Conservation (phyloP, 1,140 invertebrate species). For the Hyles euphorbiae region DNA sequence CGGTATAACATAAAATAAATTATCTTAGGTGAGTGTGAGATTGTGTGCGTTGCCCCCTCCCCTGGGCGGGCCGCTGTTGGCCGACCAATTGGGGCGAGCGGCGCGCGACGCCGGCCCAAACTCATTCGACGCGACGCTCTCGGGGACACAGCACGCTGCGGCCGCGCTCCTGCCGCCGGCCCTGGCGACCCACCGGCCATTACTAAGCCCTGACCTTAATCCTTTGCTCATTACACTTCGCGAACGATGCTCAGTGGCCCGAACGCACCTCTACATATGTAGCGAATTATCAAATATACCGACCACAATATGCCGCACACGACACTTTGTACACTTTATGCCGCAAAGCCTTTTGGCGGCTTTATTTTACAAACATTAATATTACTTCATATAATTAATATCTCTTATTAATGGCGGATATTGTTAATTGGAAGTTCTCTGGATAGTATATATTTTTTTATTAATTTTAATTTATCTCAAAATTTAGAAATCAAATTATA, state of each 20-base stretch:
- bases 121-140: conserved; percentile 40
- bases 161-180: conserved; percentile 2
- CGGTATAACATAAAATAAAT: conserved; percentile 75
- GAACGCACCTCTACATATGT: not conserved
- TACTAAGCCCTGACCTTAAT: conserved; percentile 34
- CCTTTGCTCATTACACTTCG: conserved; percentile 24
- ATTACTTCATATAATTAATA: too few species aligned
- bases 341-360: too few species aligned
- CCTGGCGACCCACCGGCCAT: conserved; percentile 16
- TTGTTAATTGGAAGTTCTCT: too few species aligned
- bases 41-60: conserved; percentile 62
- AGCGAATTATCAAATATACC: too few species aligned
- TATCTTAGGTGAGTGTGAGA: conserved; percentile 67
- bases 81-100: conserved; percentile 58
- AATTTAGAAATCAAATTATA: too few species aligned
- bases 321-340: too few species aligned
- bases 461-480: too few species aligned
- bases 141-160: conserved; percentile 24
- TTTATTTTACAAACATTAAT: too few species aligned
- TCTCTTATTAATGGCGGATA: too few species aligned
- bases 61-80: conserved; percentile 51
- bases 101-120: conserved; percentile 43
- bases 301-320: too few species aligned
- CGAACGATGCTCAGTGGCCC: conserved; percentile 15
- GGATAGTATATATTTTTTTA: too few species aligned